Evolutionary conservation across 2,888 invertebrate genomes (phyloP).

Genomic region (Chromoteleia sp.): DNA sequence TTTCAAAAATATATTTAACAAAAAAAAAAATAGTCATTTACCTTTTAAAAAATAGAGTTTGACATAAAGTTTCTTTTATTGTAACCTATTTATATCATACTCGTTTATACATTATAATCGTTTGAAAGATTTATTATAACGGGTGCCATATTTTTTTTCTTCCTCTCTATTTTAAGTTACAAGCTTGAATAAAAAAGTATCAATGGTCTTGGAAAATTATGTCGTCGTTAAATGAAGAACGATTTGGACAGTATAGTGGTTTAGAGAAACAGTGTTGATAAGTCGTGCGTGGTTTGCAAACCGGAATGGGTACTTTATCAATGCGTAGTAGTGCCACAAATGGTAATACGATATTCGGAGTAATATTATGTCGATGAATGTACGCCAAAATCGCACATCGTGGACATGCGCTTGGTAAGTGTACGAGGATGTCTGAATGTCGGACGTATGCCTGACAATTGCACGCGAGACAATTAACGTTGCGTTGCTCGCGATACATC

Average conservation of each 20-base stretch:
- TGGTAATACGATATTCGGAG: constrained; percentile 39
- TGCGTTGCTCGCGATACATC: constrained; percentile 40
- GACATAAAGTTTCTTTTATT: too few species aligned
- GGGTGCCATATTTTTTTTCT: too few species aligned
- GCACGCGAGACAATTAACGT: constrained; percentile 59
- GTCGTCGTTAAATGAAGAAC: constrained; percentile 14
- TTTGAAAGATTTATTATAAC: too few species aligned
- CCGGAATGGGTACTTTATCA: constrained; percentile 32
- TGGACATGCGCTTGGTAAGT: constrained; percentile 49
- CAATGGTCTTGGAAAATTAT: not conserved
- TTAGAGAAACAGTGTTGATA: constrained; percentile 23
- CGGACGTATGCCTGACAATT: constrained; percentile 46
- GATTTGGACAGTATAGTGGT: not conserved
- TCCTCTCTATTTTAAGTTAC: too few species aligned
- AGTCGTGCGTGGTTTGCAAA: constrained; percentile 18
- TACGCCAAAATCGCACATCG: constrained; percentile 43
- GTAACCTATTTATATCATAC: too few species aligned
- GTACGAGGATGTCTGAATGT: constrained; percentile 44
- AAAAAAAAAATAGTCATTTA: too few species aligned
- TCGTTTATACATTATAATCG: too few species aligned
- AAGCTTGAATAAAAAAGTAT: not conserved
- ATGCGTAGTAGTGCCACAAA: constrained; percentile 34
- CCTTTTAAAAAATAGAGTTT: too few species aligned
- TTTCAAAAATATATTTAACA: too few species aligned
- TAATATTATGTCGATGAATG: constrained; percentile 58